Conservation (phyloP, 2,113 vertebrate genomes). For the Sula dactylatra region DNA sequence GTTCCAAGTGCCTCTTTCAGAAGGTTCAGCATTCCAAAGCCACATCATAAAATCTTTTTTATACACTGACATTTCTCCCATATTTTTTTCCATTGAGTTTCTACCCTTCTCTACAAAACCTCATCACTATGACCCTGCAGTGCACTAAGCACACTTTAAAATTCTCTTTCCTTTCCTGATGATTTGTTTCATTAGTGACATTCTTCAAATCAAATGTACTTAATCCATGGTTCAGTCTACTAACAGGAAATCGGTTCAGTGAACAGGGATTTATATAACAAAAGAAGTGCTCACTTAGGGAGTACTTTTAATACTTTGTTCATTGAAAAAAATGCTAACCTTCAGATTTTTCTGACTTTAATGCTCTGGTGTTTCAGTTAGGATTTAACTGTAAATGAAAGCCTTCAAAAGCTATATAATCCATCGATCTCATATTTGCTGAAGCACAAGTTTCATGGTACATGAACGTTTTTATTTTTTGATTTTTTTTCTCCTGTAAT, state of each 20-base stretch:
- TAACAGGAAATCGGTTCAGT: constrained; percentile 73
- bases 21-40: constrained; percentile 20
- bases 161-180: constrained; percentile 65
- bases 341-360: constrained; percentile 66
- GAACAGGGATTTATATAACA: constrained; percentile 70
- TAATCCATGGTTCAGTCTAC: constrained; percentile 72
- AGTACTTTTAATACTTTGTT: constrained; percentile 69
- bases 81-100: constrained; percentile 53
- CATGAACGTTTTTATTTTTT: constrained; percentile 56
- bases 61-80: not conserved
- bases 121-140: constrained; percentile 18
- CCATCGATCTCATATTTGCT: constrained; percentile 72
- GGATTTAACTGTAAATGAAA: constrained; percentile 73
- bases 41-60: constrained; percentile 38
- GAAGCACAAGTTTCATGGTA: constrained; percentile 62
- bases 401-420: constrained; percentile 68
- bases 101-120: constrained; percentile 22
- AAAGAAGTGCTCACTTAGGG: constrained; percentile 75
- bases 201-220: constrained; percentile 76
- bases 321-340: constrained; percentile 71
- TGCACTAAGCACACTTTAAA: constrained; percentile 35
- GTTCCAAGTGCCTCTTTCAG: not conserved
- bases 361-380: constrained; percentile 72
- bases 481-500: constrained; percentile 39
- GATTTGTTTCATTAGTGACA: constrained; percentile 74